Conservation (phyloP, 1,140 invertebrate genomes). For the Leptopilina boulardi region DNA sequence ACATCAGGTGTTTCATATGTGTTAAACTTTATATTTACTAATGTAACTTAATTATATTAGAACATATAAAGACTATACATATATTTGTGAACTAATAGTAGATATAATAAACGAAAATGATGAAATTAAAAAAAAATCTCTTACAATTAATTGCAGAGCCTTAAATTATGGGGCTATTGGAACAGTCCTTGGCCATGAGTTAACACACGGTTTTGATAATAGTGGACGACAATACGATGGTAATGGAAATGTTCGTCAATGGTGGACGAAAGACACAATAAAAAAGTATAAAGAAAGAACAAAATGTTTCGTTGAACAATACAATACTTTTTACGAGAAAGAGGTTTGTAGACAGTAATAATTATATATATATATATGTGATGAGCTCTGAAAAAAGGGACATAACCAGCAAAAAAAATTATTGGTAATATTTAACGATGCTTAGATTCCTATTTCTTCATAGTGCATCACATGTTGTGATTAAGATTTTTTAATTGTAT, state of each 20-base stretch:
- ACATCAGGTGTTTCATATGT: too few relatives aligned
- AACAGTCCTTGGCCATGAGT: slow-evolving; percentile 88
- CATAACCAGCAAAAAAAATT: too few relatives aligned
- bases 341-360: slow-evolving; percentile 50
- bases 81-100: background rate
- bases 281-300: slow-evolving; percentile 83
- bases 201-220: slow-evolving; percentile 91
- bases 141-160: slow-evolving; percentile 74
- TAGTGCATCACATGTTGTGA: too few relatives aligned
- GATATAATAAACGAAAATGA: background rate
- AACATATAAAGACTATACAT: too few relatives aligned
- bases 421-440: too few relatives aligned
- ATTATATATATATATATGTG: too few relatives aligned
- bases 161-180: slow-evolving; percentile 91
- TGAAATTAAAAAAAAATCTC: background rate
- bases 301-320: slow-evolving; percentile 93
- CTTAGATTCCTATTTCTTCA: too few relatives aligned
- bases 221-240: slow-evolving; percentile 85
- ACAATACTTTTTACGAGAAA: slow-evolving; percentile 82
- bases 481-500: too few relatives aligned
- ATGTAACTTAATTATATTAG: too few relatives aligned
- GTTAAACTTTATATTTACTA: too few relatives aligned
- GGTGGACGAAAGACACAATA: slow-evolving; percentile 91
- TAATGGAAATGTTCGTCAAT: slow-evolving; percentile 84
- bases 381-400: too few relatives aligned